A percentile compares a stretch with the other conserved stretches of the same genome.
phyloP scores from a whole-genome alignment of 2,797 vertebrate genomes.

The Takifugu ocellatus region DNA sequence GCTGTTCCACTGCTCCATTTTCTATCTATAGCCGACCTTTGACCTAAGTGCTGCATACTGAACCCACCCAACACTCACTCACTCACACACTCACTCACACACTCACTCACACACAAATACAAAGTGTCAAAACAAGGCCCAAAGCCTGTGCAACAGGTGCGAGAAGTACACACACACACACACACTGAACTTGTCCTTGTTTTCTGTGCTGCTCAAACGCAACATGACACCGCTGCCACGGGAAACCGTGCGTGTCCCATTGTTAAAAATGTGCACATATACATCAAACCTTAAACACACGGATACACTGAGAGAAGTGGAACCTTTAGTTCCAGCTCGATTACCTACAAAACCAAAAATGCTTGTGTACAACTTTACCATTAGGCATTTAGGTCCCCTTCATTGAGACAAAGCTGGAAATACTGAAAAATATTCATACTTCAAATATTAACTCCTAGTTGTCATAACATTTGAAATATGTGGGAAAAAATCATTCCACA shows the following conservation, averaged over 20 bases:
- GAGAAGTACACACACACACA: conserved; percentile 4
- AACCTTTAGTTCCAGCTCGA: background rate
- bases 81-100: no score
- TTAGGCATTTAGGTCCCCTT: no score
- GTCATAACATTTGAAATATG: background rate
- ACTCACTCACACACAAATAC: no score
- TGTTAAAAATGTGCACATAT: background rate
- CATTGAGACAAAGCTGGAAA: no score
- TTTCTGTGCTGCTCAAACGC: background rate
- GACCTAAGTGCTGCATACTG: conserved; percentile 18
- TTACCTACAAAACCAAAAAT: background rate
- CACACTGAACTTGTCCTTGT: background rate
- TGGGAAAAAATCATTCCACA: background rate
- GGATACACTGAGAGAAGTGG: background rate
- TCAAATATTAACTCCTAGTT: background rate
- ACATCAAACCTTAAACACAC: background rate
- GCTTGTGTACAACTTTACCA: no score
- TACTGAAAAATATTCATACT: no score
- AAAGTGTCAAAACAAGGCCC: conserved; percentile 40
- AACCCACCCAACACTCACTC: conserved; percentile 11
- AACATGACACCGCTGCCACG: background rate
- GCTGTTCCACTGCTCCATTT: background rate
- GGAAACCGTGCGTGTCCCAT: background rate
- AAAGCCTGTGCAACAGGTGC: conserved; percentile 62
- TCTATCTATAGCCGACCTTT: conserved; percentile 46